Percentiles rank a stretch among this genome's conserved stretches.
Evolutionary conservation across 2,113 vertebrate species (phyloP).

Genomic region (Gopherus evgoodei): DNA sequence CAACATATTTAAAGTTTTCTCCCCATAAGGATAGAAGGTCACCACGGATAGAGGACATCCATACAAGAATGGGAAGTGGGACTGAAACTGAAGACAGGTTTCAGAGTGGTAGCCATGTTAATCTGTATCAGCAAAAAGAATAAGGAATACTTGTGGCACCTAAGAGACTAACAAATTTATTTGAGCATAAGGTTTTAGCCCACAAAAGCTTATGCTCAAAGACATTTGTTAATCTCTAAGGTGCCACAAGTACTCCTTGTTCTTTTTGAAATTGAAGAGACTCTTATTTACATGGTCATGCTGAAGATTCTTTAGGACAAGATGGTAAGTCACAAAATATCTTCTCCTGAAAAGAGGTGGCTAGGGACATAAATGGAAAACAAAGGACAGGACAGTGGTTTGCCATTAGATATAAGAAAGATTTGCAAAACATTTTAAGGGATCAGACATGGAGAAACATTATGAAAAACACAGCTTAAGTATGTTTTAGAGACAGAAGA

Average conservation of each 20-base stretch:
- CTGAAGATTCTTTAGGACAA: background rate
- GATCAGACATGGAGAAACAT: background rate
- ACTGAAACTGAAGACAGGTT: background rate
- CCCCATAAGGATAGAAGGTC: background rate
- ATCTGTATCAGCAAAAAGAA: too few relatives aligned
- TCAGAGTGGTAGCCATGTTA: too few relatives aligned
- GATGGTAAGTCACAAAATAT: background rate
- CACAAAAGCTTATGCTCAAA: too few relatives aligned
- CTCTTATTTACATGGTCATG: background rate
- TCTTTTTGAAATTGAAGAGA: too few relatives aligned
- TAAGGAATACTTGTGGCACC: background rate
- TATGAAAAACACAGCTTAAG: background rate
- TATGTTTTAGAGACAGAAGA: background rate
- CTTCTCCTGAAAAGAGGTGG: background rate
- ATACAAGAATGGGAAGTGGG: background rate
- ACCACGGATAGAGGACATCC: background rate
- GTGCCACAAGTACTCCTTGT: too few relatives aligned
- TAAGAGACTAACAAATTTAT: too few relatives aligned
- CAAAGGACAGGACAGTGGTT: background rate
- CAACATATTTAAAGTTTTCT: background rate
- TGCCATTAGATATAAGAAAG: background rate
- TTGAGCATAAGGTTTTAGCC: too few relatives aligned
- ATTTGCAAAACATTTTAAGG: conserved; percentile 8
- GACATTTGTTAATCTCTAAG: too few relatives aligned
- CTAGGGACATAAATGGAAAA: background rate